phyloP scores from a whole-genome alignment of 2,113 vertebrate species.

The Indri indri region DNA sequence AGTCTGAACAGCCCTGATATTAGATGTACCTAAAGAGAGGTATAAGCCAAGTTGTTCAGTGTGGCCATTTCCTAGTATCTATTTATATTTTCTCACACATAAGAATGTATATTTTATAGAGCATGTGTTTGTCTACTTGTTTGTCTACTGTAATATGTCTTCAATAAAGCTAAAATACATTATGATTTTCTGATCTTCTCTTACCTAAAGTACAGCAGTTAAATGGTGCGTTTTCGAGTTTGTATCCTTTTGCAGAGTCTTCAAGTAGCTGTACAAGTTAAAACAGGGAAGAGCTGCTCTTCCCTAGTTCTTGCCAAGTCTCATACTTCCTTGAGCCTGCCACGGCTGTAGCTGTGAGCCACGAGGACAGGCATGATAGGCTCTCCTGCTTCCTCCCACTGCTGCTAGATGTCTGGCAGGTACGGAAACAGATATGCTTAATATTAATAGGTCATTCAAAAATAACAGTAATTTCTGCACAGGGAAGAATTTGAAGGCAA shows the following conservation, averaged over 20 bases:
- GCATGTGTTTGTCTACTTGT: constrained; percentile 82
- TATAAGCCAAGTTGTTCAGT: constrained; percentile 59
- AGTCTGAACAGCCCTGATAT: neutral
- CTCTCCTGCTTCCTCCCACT: neutral
- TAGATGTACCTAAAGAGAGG: neutral
- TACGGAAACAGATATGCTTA: neutral
- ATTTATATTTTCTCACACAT: constrained; percentile 84
- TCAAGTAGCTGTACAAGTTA: neutral
- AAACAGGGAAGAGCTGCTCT: neutral
- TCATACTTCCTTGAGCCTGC: neutral
- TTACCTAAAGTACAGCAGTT: neutral
- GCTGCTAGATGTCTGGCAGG: neutral
- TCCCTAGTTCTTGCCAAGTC: neutral
- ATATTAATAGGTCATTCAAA: neutral
- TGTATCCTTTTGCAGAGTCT: neutral
- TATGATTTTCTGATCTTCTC: neutral
- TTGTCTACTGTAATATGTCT: constrained; percentile 82
- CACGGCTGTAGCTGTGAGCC: neutral
- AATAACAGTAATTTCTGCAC: neutral
- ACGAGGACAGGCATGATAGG: rapidly evolving
- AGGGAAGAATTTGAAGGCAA: neutral
- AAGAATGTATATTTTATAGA: constrained; percentile 88
- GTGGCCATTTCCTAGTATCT: constrained; percentile 76
- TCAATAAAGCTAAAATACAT: constrained; percentile 82
- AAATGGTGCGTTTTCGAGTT: neutral